A percentile compares a stretch with the other conserved stretches of the same genome.
phyloP scores from a whole-genome alignment of 2,113 vertebrate species.

The Lophura nycthemera region DNA sequence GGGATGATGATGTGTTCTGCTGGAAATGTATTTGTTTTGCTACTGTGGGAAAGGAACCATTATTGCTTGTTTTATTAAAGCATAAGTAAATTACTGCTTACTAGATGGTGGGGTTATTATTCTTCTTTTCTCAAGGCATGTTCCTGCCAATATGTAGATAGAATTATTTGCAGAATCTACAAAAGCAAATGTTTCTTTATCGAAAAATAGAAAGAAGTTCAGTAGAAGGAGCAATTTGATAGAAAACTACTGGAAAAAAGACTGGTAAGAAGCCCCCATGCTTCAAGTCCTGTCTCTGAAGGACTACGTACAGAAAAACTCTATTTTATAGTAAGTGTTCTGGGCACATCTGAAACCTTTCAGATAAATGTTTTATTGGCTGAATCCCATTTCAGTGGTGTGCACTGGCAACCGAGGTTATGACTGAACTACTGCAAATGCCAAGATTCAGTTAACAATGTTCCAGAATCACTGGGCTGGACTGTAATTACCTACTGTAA shows the following conservation, averaged over 20 bases:
- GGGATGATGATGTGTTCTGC: not conserved
- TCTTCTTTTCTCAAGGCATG: not conserved
- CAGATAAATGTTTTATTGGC: slow-evolving; percentile 28
- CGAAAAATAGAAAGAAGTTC: not conserved
- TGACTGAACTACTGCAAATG: not conserved
- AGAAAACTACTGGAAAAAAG: not conserved
- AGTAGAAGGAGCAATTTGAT: not conserved
- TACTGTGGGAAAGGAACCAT: not conserved
- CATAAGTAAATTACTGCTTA: not conserved
- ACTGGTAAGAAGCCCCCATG: not conserved
- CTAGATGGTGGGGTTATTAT: not conserved
- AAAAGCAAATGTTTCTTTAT: not conserved
- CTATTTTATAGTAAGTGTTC: not conserved
- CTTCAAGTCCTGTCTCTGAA: not conserved
- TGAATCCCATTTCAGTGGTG: slow-evolving; percentile 1
- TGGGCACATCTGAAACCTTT: slow-evolving; percentile 8
- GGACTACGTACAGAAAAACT: not conserved
- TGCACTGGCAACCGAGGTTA: not conserved
- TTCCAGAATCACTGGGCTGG: slow-evolving; percentile 4
- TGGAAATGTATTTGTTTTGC: not conserved
- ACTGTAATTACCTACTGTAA: slow-evolving; percentile 28
- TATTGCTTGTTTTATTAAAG: not conserved
- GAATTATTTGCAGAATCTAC: slow-evolving; percentile 30
- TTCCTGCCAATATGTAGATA: slow-evolving; percentile 32
- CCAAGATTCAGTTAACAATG: slow-evolving; percentile 14